phyloP scores from a whole-genome alignment of 1,140 invertebrate species.

The Zaprionus nigranus region DNA sequence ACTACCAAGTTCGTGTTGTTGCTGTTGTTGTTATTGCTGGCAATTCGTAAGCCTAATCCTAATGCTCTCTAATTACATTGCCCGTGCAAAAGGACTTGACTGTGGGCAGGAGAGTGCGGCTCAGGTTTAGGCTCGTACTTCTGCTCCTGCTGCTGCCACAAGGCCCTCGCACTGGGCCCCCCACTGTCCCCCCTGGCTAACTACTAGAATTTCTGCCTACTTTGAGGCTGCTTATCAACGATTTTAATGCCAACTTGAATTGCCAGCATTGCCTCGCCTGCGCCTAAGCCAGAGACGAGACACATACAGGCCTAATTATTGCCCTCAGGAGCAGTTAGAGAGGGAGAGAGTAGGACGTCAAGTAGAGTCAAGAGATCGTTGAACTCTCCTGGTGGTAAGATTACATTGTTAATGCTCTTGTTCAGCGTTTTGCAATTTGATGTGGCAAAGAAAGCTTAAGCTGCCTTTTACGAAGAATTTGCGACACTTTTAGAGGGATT shows the following conservation, averaged over 20 bases:
- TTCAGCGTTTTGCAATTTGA: not conserved
- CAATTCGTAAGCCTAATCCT: slow-evolving; percentile 65
- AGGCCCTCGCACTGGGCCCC: too few species aligned
- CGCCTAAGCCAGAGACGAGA: slow-evolving; percentile 41
- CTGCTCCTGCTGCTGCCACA: not conserved
- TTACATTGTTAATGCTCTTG: not conserved
- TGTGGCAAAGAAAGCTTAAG: not conserved
- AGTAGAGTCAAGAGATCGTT: slow-evolving; percentile 42
- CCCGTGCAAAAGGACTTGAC: not conserved
- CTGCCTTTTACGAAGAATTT: not conserved
- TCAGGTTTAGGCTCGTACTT: not conserved
- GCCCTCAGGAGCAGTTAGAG: slow-evolving; percentile 42
- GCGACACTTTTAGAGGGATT: not conserved
- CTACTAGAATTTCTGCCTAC: slow-evolving; percentile 60
- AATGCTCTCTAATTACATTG: slow-evolving; percentile 81
- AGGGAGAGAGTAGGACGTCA: not conserved
- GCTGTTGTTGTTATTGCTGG: slow-evolving; percentile 49
- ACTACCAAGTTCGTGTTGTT: slow-evolving; percentile 2
- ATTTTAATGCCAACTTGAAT: slow-evolving; percentile 44
- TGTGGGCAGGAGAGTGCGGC: not conserved
- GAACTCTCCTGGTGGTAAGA: slow-evolving; percentile 31
- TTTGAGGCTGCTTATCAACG: slow-evolving; percentile 71
- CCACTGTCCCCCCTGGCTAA: not conserved
- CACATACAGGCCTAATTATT: slow-evolving; percentile 61
- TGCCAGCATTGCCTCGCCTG: slow-evolving; percentile 13